Evolutionary conservation across 2,113 vertebrate species (phyloP).

Genomic region (Tragelaphus strepsiceros): DNA sequence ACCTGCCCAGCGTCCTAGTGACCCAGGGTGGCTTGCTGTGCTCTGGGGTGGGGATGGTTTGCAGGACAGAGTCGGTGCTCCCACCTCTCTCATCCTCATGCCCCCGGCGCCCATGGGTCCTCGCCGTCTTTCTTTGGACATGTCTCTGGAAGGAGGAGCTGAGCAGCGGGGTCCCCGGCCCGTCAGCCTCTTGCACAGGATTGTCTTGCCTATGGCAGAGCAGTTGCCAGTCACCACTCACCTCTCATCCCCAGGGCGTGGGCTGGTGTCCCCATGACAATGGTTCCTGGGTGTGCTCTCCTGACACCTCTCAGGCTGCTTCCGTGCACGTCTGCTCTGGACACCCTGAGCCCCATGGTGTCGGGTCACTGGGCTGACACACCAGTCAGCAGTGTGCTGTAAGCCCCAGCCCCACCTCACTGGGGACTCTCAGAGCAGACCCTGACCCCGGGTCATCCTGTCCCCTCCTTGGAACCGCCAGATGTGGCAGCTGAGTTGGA

Average conservation of each 20-base stretch:
- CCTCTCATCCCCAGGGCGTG: background rate
- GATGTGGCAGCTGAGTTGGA: background rate
- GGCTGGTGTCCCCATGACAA: background rate
- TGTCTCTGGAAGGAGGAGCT: background rate
- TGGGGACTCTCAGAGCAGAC: background rate
- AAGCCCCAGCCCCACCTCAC: background rate
- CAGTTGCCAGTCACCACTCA: accelerated
- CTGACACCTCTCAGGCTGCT: background rate
- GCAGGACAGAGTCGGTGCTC: background rate
- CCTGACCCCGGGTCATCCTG: background rate
- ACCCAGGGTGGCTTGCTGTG: too few species aligned
- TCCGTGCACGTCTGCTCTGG: accelerated
- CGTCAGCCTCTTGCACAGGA: background rate
- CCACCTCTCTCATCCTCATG: background rate
- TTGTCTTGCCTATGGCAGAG: accelerated
- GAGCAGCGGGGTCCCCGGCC: background rate
- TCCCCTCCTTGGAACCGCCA: background rate
- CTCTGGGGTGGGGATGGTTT: background rate
- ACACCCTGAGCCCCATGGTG: too few species aligned
- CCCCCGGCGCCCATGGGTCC: accelerated
- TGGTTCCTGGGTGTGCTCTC: background rate
- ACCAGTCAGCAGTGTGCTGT: too few species aligned
- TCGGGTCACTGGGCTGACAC: background rate
- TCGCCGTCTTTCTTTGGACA: background rate
- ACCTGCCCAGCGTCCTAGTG: background rate